Conservation (phyloP, 2,888 invertebrate species). For the Salticus scenicus region DNA sequence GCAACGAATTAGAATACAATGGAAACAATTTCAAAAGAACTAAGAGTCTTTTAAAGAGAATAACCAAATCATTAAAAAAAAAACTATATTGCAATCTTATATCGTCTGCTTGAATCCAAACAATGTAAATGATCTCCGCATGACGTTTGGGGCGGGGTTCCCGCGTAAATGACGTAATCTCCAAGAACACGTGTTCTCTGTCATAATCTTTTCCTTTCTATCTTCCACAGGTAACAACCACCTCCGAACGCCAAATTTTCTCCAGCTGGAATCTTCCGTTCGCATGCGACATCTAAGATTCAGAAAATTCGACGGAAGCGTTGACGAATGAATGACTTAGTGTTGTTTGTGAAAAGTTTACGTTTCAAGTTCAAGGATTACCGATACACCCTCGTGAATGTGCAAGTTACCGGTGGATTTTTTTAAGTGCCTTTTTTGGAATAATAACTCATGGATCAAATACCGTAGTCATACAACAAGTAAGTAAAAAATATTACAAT, state of each 20-base stretch:
- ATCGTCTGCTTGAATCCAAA: not conserved
- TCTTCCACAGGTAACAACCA: slow-evolving; percentile 56
- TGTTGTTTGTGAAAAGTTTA: not conserved
- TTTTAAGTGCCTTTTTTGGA: slow-evolving; percentile 7
- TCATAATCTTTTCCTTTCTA: slow-evolving; percentile 38
- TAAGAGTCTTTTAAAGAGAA: too few relatives aligned
- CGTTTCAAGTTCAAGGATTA: not conserved
- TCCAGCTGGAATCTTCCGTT: not conserved
- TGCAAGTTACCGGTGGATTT: not conserved
- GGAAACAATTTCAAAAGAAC: too few relatives aligned
- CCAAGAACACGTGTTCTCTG: slow-evolving; percentile 45
- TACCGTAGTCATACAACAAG: not conserved
- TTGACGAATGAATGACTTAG: not conserved
- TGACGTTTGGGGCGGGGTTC: not conserved
- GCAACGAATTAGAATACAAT: too few relatives aligned
- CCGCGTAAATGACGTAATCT: not conserved
- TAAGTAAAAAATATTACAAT: too few relatives aligned
- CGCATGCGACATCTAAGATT: not conserved
- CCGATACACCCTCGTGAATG: not conserved
- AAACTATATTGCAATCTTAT: not conserved
- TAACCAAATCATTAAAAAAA: too few relatives aligned
- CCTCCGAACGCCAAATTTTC: slow-evolving; percentile 28
- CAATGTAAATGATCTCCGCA: not conserved
- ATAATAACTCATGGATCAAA: not conserved
- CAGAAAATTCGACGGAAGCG: not conserved